Evolutionary conservation across 2,888 invertebrate species (phyloP), one percentile per base, ranked within the genome.

Genomic region (Seladonia tumulorum): DNA sequence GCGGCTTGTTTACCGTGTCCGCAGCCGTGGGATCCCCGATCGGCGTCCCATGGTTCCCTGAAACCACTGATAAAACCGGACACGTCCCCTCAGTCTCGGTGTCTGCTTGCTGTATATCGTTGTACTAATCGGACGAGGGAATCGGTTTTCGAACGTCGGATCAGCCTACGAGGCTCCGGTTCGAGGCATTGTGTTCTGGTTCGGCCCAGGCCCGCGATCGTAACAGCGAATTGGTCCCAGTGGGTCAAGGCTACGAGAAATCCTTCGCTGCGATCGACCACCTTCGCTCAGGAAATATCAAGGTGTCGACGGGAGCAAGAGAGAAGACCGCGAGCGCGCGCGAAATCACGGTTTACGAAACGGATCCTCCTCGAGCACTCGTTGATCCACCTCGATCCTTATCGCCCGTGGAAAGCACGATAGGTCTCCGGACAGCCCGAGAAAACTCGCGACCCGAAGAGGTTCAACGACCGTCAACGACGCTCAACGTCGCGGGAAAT

Each of bases 161-260:
- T 2, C 63, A 5, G 63, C 29, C 5, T 53, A 39, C 25, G 45
- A 35, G 70, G 66, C 42, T 63, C 76, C 85, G 57, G 35, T 42
- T 81, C 75, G 66, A 49, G 35, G 81, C 72, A 76, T 70, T 49
- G 76, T 68, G 76, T 68, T 73, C 70, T 39, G 35, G 16, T 68
- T 45, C 79, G 42, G 49, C 22, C 22, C 14, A 14, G 68, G 3
- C 25, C 70, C 47, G 29, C 63, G 73, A 81, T 85, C 82, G 82
- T 73, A 72, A 76, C 74, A 57, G 25, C 78, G 68, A 75, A 86
- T 82, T 84, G 76, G 84, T 88, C 70, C 68, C 81, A 88, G 80
- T 88, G 75, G 88, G 88, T 88, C 88, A 88, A 83, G 88, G 88
- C 81, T 80, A 68, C 72, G 16, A 47, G 76, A 73, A 79, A 83